These are phyloP conservation scores for Rhegmatorhina hoffmannsi DNA, from an alignment of 2,113 vertebrate genomes.

Conservation along the genomic window DNA sequence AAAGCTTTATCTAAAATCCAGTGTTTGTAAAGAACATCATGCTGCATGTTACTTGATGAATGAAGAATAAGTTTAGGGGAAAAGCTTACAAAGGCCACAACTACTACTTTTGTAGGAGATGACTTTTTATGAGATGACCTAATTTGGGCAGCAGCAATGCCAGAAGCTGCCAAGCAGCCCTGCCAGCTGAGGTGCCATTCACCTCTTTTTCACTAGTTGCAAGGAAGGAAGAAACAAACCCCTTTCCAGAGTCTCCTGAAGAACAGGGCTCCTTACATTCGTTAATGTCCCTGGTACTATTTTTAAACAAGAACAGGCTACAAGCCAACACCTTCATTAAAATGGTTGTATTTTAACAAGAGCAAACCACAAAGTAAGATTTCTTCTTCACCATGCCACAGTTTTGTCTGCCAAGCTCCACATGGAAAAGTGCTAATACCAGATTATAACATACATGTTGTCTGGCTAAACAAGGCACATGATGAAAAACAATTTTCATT, in stretches of 20 bases:
- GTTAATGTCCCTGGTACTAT: background rate
- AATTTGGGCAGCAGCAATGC: background rate
- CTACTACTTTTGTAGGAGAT: background rate
- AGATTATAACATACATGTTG: background rate
- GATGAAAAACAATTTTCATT: constrained; percentile 43
- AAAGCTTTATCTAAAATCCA: background rate
- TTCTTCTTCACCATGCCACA: background rate
- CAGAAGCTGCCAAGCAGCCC: background rate
- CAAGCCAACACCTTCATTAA: background rate
- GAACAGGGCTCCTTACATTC: background rate
- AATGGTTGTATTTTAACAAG: constrained; percentile 28
- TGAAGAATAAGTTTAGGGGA: background rate
- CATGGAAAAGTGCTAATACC: background rate
- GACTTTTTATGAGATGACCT: background rate
- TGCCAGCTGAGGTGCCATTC: background rate
- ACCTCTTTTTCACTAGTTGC: background rate
- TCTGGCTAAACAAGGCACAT: constrained; percentile 13
- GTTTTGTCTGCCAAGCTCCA: constrained; percentile 21
- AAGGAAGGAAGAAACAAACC: background rate
- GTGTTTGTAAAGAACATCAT: background rate
- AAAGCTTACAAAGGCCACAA: background rate
- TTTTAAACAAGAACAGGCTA: constrained; percentile 3
- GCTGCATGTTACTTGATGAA: background rate
- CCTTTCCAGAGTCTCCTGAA: background rate
- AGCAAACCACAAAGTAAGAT: background rate